Conservation (phyloP, 2,888 invertebrate species). For the Buathra laborator region DNA sequence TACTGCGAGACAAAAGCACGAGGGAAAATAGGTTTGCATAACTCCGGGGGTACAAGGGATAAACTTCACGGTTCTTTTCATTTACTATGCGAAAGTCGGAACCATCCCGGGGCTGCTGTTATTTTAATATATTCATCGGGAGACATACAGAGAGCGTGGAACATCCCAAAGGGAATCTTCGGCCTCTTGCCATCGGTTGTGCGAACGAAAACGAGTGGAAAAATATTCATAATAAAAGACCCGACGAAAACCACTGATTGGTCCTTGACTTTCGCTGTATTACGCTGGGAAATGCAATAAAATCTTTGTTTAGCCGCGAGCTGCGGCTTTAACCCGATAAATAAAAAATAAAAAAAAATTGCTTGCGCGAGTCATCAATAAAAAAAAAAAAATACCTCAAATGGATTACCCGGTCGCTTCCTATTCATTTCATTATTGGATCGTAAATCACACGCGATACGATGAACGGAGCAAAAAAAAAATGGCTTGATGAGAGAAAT, state of each 20-base stretch:
- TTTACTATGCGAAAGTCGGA: neutral
- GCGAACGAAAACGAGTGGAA: neutral
- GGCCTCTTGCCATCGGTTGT: neutral
- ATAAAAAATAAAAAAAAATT: neutral
- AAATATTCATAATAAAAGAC: neutral
- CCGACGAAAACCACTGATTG: too few species aligned
- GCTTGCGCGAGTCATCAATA: neutral
- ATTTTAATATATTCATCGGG: neutral
- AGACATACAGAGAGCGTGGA: neutral
- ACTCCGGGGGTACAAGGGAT: neutral
- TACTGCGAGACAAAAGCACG: neutral
- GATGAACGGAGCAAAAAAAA: conserved; percentile 12
- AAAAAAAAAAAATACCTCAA: neutral
- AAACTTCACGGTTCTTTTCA: conserved; percentile 2
- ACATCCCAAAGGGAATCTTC: neutral
- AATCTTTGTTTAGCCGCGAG: too few species aligned
- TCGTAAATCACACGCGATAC: conserved; percentile 29
- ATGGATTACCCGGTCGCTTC: too few species aligned
- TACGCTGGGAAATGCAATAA: too few species aligned
- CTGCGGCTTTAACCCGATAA: too few species aligned
- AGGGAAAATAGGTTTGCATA: conserved; percentile 8
- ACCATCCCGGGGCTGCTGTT: neutral
- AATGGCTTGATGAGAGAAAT: conserved; percentile 19
- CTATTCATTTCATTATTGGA: conserved; percentile 21
- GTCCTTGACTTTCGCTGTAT: too few species aligned